Conservation (phyloP, 2,888 invertebrate species). For the Tethea ocularis region DNA sequence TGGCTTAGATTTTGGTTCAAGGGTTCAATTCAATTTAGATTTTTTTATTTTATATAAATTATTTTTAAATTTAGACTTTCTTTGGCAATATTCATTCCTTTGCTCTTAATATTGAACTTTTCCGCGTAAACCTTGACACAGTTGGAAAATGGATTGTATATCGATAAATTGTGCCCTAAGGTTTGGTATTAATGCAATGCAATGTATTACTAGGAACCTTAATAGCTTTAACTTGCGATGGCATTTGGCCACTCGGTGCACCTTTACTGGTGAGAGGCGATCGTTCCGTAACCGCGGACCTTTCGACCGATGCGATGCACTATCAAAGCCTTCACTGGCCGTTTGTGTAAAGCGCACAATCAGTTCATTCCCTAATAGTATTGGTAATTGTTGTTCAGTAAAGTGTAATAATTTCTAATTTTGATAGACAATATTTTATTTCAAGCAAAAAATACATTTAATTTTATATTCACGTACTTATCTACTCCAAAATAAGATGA, state of each 20-base stretch:
- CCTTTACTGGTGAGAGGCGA: conserved; percentile 55
- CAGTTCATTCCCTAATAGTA: too few species aligned
- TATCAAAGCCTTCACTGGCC: conserved; percentile 42
- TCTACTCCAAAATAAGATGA: too few species aligned
- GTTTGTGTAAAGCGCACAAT: conserved; percentile 3
- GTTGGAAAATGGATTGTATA: neutral
- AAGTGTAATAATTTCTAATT: too few species aligned
- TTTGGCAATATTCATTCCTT: neutral
- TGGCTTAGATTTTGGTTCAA: neutral
- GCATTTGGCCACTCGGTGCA: conserved; percentile 56
- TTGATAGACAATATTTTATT: too few species aligned
- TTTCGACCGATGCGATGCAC: conserved; percentile 53
- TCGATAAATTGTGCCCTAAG: conserved; percentile 1
- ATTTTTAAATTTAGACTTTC: too few species aligned
- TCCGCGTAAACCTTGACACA: neutral
- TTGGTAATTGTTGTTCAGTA: conserved; percentile 20
- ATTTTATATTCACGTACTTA: too few species aligned
- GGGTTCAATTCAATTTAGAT: too few species aligned
- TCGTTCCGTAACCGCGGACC: conserved; percentile 39
- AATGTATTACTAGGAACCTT: conserved; percentile 17
- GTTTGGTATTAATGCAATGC: neutral
- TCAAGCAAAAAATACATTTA: too few species aligned
- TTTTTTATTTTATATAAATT: too few species aligned
- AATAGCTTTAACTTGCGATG: conserved; percentile 49
- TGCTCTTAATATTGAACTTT: neutral